Base-by-base conservation (phyloP, 2,113 vertebrate species). In the Podarcis raffonei region DNA sequence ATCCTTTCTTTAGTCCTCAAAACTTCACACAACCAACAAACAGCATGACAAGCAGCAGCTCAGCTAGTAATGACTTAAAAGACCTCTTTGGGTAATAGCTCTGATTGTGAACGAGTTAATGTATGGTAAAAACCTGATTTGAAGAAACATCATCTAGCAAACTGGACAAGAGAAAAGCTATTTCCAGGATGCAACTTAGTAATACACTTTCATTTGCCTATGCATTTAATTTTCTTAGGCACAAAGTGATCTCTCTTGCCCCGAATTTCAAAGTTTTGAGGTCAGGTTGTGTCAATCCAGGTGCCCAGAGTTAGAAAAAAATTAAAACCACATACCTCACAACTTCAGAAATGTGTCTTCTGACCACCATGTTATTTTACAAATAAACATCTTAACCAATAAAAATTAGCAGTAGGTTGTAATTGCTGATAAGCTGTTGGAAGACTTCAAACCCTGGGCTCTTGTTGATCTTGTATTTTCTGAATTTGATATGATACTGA, bases 1-100 rank as follows among this genome's bases (percentile, higher is more conserved):
- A 99, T 93, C 99, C 99, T 77, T 99, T 99, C 96, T 99, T 99
- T 95, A 98, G 95, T 93, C 99, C 99, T 5, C 98, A 99, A 97
- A 99, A 98, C 98, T 99, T 99, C 85, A 94, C 98, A 92, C 99
- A 99, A 94, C 95, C 98, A 30, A 94, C 97, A 84, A 96, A 97
- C 89, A 96, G 96, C n/a, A 94, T 98, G 91, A 96, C 97, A 95
- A 98, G 94, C 72, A 98, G 98, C 92, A 97, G 96, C 48, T 99
- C 98, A 8, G 98, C 97, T 96, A 99, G 97, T 96, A 99, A 97
- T 82, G 99, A 99, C 92, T 97, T 99, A 90, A 99, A 99, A 96
- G 99, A 99, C 96, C 97, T 99, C 83, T 99, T 99, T 85, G 99
- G 99, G 87, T 99, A 97, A 97, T 86, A 39, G 81, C 95, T 96